These are phyloP conservation scores for Muscicapa adusta DNA, from an alignment of 2,113 vertebrate genomes.

Conservation along the genomic window DNA sequence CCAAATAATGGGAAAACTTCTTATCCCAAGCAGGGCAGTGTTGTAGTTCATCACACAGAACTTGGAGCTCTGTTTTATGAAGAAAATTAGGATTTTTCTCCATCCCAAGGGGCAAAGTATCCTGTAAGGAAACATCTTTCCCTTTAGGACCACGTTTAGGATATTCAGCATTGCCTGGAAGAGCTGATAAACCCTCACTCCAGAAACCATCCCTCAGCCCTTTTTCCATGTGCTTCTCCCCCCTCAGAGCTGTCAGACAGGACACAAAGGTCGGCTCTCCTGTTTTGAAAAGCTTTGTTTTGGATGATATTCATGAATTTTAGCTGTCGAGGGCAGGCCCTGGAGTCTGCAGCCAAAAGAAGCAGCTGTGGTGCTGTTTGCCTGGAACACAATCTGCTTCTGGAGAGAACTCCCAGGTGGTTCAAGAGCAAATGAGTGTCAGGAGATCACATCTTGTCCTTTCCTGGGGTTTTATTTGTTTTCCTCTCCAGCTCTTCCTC, in stretches of 20 bases:
- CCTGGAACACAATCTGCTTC: slow-evolving; percentile 26
- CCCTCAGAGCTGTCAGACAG: not conserved
- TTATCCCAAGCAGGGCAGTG: not conserved
- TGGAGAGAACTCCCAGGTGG: slow-evolving; percentile 25
- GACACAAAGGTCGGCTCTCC: not conserved
- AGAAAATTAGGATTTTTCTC: not conserved
- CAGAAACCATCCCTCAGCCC: not conserved
- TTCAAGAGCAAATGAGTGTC: not conserved
- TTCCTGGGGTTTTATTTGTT: not conserved
- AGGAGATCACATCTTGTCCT: not conserved
- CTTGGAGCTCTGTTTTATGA: not conserved
- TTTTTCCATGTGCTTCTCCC: not conserved
- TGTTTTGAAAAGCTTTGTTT: slow-evolving; percentile 12
- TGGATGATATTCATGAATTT: not conserved
- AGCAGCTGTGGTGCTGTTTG: not conserved
- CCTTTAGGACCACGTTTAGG: not conserved
- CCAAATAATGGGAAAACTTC: not conserved
- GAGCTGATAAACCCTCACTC: not conserved
- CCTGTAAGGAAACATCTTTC: not conserved
- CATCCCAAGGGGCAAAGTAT: not conserved
- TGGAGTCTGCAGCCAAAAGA: not conserved
- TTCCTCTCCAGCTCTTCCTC: not conserved
- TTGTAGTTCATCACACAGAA: not conserved
- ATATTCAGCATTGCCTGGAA: not conserved
- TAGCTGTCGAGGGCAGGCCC: not conserved